Evolutionary conservation across 2,888 invertebrate species (phyloP), one percentile per base, ranked within the genome.

Genomic region (Hecatera dysodea): DNA sequence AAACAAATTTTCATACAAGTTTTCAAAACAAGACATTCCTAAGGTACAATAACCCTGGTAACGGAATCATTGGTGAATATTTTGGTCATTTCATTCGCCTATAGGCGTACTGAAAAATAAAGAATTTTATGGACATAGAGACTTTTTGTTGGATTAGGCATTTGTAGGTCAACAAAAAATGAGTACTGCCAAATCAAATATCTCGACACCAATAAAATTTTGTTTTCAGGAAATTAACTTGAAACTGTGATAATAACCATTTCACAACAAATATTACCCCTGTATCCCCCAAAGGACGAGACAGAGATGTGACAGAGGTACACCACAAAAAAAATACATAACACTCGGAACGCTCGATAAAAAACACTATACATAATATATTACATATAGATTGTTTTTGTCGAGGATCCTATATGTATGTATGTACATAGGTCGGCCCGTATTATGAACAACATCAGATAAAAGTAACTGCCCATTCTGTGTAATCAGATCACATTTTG

Each of bases 371-470:
- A 50, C 12, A 33, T 56, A 36, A 56, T 22, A 15, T 56, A 36
- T 15, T 56, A 36, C 36, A 56, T 36, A 7, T 22, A 56, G 7
- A 33, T 2, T 12, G 36, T 36, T 36, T 36, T 56, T 36, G 56
- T 39, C 33, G 33, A 36, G n/a, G 2, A 19, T 8, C 36, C 22
- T 56, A 22, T 22, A 9, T 36, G 15, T 9, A 44, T 4, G 17
- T 9, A 15, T 44, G 22, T 48, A 42, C 0, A 22, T 52, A 63
- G 6, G 24, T 1, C 22, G 19, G 3, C 55, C 55, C 66, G 66
- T 75, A 50, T 72, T 56, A 56, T 56, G 22, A 27, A 50, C 75
- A 75, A 12, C 15, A 75, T 75, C 75, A 67, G 75, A 72, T 72
- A 56, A 67, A 42, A 67, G 15, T 50, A 75, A 67, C 42, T 67